Conservation (phyloP, 2,797 vertebrate genomes). For the Anguilla anguilla region DNA sequence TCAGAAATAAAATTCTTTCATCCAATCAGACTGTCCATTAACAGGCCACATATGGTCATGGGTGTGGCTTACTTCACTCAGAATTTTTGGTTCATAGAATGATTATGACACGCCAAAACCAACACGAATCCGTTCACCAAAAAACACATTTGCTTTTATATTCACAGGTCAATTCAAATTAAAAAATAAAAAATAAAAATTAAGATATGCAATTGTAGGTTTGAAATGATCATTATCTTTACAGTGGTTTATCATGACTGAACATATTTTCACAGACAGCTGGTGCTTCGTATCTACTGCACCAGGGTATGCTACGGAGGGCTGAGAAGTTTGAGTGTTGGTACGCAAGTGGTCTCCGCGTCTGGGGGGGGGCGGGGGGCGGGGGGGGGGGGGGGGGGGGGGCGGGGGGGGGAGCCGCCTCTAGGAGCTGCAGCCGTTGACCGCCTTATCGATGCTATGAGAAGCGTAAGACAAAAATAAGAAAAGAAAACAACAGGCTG, state of each 20-base stretch:
- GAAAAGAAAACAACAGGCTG: background rate
- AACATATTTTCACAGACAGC: background rate
- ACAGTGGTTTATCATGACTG: background rate
- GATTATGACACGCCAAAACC: background rate
- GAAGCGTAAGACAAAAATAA: background rate
- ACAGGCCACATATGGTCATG: background rate
- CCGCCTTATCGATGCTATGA: slow-evolving; percentile 27
- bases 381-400: no score
- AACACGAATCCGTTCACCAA: background rate
- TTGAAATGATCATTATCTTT: background rate
- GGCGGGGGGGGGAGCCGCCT: background rate
- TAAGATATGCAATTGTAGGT: background rate
- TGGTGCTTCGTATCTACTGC: background rate
- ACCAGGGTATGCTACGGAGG: slow-evolving; percentile 23
- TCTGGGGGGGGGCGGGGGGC: background rate
- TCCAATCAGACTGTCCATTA: slow-evolving; percentile 1
- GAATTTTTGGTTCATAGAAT: background rate
- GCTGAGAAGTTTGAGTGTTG: background rate
- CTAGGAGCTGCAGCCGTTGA: slow-evolving; percentile 26
- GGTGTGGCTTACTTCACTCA: background rate
- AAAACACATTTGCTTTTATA: background rate
- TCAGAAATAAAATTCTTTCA: background rate
- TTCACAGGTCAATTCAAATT: background rate
- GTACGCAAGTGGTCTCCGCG: background rate
- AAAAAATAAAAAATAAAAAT: background rate